Evolutionary conservation across 2,888 invertebrate species (phyloP), one percentile per base, ranked within the genome.

Genomic region (Gonocerus acuteangulatus): DNA sequence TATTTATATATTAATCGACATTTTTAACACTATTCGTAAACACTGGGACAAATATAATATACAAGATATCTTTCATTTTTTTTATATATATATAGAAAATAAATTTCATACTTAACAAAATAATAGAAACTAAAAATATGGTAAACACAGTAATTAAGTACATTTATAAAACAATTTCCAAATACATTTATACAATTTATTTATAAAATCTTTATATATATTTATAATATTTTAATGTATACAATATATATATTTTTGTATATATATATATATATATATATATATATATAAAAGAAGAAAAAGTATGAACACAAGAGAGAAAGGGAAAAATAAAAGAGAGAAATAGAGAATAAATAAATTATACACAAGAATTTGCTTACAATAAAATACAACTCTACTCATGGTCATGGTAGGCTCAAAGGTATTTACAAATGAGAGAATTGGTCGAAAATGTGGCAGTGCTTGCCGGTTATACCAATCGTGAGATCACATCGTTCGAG

Each of bases 361-460:
- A 61, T 61, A 57, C 39, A 61, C 45, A 57, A 57, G 19, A 54
- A 47, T 21, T 59, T 57, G 56, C 60, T 60, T 65, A 62, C 49
- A 65, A 61, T 57, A 63, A 65, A 65, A 61, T 61, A 61, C 61
- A 54, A 51, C 48, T 45, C 51, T 61, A 65, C 56, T 49, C 60
- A 58, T 60, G 65, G 65, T 65, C 65, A 65, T 65, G 65, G 65
- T 65, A 65, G 65, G 65, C 63, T 63, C 63, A 61, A 44, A 59
- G 60, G 22, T 64, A 65, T 65, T 22, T 63, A 65, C 60, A 65
- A 64, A 62, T 44, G 60, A 60, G 60, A 62, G 60, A 62, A 65
- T 63, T 65, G 63, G 65, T 63, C 63, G 21, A 56, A 48, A 60
- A 60, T 52, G 57, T 59, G 65, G 65, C 65, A 65, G 65, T 65